Base-by-base conservation (phyloP, 1,140 invertebrate genomes). In the Archivesica marissinica region DNA sequence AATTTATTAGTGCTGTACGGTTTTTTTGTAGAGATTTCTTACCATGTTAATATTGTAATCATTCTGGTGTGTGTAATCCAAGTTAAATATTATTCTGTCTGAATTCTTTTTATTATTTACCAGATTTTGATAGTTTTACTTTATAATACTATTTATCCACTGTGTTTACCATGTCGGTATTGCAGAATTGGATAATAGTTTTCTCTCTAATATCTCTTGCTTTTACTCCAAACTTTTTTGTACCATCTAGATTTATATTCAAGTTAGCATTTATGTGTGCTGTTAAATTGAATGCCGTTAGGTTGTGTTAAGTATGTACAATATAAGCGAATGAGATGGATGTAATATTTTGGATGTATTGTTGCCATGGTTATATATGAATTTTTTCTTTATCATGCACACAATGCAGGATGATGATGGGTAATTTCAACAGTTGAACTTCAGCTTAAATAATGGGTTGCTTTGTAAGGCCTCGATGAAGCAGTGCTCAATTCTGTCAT, bases 1-100 rank as follows among this genome's bases (percentile, higher is more conserved):
- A 25, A 35, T 64, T 64, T 64, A 64, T 64, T 64, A 64, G 59
- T 35, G 30, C 28, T 35, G 30, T 64, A 64, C 59, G n/a, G n/a
- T 64, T 25, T 64, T 17, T 59, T 64, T 64, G 59, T 64, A 64
- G 59, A 64, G 59, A 28, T n/a, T n/a, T n/a, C 2, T 20, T 64
- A 33, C 59, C n/a, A 64, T 33, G 33, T 64, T 52, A n/a, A 52
- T n/a, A n/a, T n/a, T 52, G 28, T 35, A 64, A 35, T 28, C 15
- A 35, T 11, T 35, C 30, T 35, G 15, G 11, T 25, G 15, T 35
- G 20, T 64, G 38, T 13, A 4, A 30, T 15, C 15, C 11, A 64
- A 64, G 59, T 64, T 28, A 25, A 59, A 64, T 52, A 52, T 23
- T 23, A 52, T 52, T 52, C 50, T 52, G 20, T 52, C 23, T 20